Percentiles rank a stretch among this genome's conserved stretches.
Conservation (phyloP, 2,113 vertebrate species). For the Cephalopterus ornatus region DNA sequence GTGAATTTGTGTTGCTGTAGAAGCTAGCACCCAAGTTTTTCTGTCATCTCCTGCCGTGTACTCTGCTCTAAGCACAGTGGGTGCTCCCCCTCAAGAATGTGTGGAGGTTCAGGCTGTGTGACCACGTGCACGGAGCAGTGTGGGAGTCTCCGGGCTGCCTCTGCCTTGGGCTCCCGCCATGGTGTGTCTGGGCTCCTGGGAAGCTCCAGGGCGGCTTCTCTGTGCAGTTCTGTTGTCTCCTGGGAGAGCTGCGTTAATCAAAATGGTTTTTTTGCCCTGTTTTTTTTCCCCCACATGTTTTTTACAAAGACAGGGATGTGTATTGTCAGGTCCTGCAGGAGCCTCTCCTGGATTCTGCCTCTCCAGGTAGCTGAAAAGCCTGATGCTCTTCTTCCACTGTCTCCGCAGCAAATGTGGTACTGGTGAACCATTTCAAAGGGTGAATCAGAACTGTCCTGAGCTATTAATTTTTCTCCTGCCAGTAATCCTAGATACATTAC, state of each 20-base stretch:
- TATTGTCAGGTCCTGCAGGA: background rate
- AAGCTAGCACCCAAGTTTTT: background rate
- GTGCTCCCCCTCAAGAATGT: fast-evolving
- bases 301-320: background rate
- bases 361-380: background rate
- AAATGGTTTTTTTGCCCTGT: background rate
- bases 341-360: background rate
- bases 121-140: fast-evolving
- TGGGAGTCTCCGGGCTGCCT: too few species aligned
- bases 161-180: background rate
- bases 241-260: background rate
- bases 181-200: fast-evolving
- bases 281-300: fast-evolving
- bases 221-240: background rate
- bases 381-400: background rate
- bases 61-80: background rate
- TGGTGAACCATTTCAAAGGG: background rate
- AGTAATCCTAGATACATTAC: background rate
- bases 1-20: background rate
- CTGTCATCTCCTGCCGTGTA: fast-evolving
- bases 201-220: background rate
- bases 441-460: background rate
- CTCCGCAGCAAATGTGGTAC: background rate
- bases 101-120: fast-evolving
- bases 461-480: background rate